Base-by-base conservation (phyloP, 1,140 invertebrate genomes). In the Drosophila tsacasi region DNA sequence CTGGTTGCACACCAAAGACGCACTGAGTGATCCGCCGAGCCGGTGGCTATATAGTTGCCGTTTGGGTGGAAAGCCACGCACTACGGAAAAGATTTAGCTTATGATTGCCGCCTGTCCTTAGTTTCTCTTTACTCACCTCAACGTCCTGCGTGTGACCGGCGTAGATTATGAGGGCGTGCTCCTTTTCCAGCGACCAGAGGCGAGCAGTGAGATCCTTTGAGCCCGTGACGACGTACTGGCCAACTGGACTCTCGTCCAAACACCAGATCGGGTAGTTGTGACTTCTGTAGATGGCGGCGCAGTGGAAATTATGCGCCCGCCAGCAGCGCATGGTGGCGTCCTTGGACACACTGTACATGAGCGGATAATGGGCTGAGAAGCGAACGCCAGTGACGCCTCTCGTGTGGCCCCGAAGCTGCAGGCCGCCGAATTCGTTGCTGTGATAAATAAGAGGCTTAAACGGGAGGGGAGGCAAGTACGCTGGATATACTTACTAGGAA, bases 211-310 rank as follows among this genome's bases (percentile, higher is more conserved):
- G 94, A 92, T 98, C 98, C 71, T 96, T 95, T 44, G 97, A 98
- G 52, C 96, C 97, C 8, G 97, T 97, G 2, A 95, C 96, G 89
- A 97, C 95, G 89, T 96, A 97, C 54, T 95, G 93, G 61, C 95
- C 95, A 81, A 96, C 95, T 71, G 95, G 95, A 92, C 96, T 96
- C 21, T 96, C 95, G 93, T 96, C 96, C 92, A 98, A 93, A 92
- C 96, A 96, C 96, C 97, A 98, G 44, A 98, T 95, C n/a, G 97
- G 96, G 91, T 97, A 97, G 80, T 95, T 96, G 92, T 98, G 97
- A 42, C 97, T 97, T 46, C 95, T 95, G 86, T 97, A 97, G 74
- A 96, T 94, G 46, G 95, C 94, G 13, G 95, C 95, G 92, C 96
- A 96, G 12, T 94, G 94, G 74, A 95, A 95, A 90, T 96, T 95